Percentiles rank a stretch among this genome's conserved stretches.
These are phyloP conservation scores for Trachops cirrhosus DNA, from an alignment of 2,797 vertebrate species.

Conservation along the genomic window DNA sequence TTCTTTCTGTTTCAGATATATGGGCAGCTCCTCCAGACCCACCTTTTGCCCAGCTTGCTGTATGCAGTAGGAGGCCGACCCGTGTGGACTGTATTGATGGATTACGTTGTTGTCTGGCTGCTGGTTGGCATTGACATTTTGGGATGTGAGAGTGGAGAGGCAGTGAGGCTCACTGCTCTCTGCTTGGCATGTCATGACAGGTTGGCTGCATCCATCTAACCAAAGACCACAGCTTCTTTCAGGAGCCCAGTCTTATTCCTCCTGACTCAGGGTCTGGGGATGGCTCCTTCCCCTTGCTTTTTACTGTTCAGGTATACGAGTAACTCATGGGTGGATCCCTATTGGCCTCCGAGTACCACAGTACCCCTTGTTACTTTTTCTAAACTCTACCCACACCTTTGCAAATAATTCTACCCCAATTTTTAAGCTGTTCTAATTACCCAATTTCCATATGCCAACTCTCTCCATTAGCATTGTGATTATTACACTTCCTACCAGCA, in stretches of 20 bases:
- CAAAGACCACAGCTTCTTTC: not conserved
- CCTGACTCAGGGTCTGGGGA: not conserved
- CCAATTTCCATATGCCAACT: not conserved
- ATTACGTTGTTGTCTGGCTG: not conserved
- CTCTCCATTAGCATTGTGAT: not conserved
- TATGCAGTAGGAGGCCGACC: accelerated
- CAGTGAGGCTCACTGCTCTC: not conserved
- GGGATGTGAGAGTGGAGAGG: accelerated
- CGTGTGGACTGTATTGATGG: not conserved
- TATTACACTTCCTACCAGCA: not conserved
- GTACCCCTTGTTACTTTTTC: not conserved
- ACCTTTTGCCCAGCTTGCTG: not conserved
- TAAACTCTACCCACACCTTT: not conserved
- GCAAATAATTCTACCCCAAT: not conserved
- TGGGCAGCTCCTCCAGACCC: not conserved
- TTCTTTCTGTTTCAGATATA: not conserved
- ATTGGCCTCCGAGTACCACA: no score
- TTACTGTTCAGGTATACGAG: not conserved
- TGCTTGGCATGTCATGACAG: no score
- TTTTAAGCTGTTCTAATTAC: not conserved
- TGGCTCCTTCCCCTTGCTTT: accelerated
- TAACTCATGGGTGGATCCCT: not conserved
- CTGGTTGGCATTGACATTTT: no score
- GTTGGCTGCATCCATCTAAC: not conserved
- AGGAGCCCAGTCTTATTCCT: not conserved